Percentiles rank a stretch among this genome's conserved stretches.
phyloP scores from a whole-genome alignment of 2,113 vertebrate species.

The Sturnus vulgaris region DNA sequence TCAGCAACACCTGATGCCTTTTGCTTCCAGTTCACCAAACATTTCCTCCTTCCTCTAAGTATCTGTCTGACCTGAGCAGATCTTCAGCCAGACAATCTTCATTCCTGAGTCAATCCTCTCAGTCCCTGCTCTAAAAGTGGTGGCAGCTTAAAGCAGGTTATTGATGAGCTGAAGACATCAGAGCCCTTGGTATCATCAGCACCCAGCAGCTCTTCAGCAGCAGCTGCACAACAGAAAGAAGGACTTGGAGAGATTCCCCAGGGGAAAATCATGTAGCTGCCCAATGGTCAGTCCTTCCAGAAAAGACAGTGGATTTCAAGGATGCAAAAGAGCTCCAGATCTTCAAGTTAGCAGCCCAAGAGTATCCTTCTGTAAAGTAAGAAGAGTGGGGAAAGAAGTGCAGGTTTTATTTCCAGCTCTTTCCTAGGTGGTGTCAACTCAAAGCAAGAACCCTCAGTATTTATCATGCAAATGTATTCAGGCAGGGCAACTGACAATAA shows the following conservation, averaged over 20 bases:
- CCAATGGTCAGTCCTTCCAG: neutral
- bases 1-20: neutral
- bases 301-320: neutral
- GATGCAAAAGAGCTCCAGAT: neutral
- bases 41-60: neutral
- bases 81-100: neutral
- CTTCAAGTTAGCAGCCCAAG: neutral
- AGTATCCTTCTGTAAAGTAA: neutral
- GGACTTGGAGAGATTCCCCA: neutral
- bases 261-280: neutral
- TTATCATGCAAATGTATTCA: neutral
- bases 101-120: neutral
- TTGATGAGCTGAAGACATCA: neutral
- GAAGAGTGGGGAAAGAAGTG: neutral
- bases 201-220: neutral
- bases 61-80: neutral
- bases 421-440: neutral
- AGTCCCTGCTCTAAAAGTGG: neutral
- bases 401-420: neutral
- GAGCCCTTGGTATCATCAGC: neutral
- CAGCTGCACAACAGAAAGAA: neutral
- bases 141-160: neutral
- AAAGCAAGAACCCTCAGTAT: neutral
- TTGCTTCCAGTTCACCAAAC: neutral
- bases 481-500: neutral